Percentiles rank a stretch among this genome's conserved stretches.
These are phyloP conservation scores for Endotricha flammealis DNA, from an alignment of 2,888 invertebrate species.

Conservation along the genomic window DNA sequence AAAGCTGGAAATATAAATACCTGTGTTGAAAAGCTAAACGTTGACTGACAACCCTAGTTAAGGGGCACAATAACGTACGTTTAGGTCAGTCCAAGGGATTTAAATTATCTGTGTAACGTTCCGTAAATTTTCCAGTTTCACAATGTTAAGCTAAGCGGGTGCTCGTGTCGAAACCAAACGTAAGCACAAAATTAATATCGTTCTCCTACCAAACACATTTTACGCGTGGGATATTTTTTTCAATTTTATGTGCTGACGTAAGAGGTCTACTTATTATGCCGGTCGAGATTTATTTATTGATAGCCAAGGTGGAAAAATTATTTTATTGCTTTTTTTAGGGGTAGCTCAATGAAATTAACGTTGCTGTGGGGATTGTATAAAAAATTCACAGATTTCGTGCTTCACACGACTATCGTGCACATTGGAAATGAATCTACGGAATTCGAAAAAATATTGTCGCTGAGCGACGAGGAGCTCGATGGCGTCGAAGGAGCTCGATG, in stretches of 20 bases:
- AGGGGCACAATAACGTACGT: conserved; percentile 20
- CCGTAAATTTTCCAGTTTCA: conserved; percentile 47
- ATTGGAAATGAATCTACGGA: too few species aligned
- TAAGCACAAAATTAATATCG: conserved; percentile 40
- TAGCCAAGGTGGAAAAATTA: conserved; percentile 3
- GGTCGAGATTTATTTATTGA: conserved; percentile 8
- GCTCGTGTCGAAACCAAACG: conserved; percentile 34
- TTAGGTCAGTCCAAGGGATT: conserved; percentile 39
- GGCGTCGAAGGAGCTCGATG: too few species aligned
- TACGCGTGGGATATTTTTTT: conserved; percentile 19
- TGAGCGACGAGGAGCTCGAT: too few species aligned
- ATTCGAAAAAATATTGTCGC: too few species aligned
- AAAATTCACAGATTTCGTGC: too few species aligned
- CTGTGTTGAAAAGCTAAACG: too few species aligned
- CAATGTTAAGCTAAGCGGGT: conserved; percentile 31
- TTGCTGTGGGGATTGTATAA: too few species aligned
- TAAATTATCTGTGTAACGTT: conserved; percentile 41
- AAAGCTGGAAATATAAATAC: too few species aligned
- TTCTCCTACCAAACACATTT: conserved; percentile 18
- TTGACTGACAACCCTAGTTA: too few species aligned
- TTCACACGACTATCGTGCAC: too few species aligned
- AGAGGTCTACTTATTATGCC: conserved; percentile 14
- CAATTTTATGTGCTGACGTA: conserved; percentile 14
- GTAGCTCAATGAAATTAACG: too few species aligned
- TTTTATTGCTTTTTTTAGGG: conserved; percentile 3